Evolutionary conservation across 2,113 vertebrate species (phyloP), one percentile per base, ranked within the genome.

Genomic region (Varanus salvator): DNA sequence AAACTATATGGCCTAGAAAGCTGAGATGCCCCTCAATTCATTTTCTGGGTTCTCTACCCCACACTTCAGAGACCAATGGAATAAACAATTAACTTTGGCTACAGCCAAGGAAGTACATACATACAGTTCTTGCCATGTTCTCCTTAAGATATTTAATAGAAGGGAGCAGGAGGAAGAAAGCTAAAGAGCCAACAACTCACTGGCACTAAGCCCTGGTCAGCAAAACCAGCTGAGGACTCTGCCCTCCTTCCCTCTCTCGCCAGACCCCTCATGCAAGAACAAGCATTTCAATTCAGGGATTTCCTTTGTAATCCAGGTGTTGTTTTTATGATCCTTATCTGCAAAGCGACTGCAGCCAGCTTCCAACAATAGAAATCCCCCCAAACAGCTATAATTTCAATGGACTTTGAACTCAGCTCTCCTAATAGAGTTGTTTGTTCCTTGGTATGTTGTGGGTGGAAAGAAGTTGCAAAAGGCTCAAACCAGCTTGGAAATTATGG

Each of bases 281-380:
- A 0, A 85, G 89, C 25, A 6, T 60, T 27, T 0, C 0, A 0
- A 0, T n/a, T 0, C 0, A 60, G 85, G 68, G 84, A 81, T 0
- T 0, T 81, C 4, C 80, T 6, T 0, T 72, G 89, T 84, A 85
- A 91, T 76, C 7, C 44, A 88, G 9, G 8, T 52, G 92, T 90
- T 88, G 72, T 85, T 89, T 69, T 75, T 66, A 48, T 81, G 90
- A 74, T 86, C 34, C 91, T 92, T 91, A 90, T 93, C 89, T 66
- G 69, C 74, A 0, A 0, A 0, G 0, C 90, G 29, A 29, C 85
- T 92, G 92, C 25, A 50, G 89, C 90, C 8, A 84, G 89, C 90
- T 14, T 81, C 91, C 90, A 92, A 81, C 92, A 91, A 80, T 85
- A 60, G 81, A 80, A 75, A 68, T 29, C 3, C 88, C 0, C 1